A percentile compares a stretch with the other conserved stretches of the same genome.
Conservation (phyloP, 1,140 invertebrate genomes). For the Andrena cerasifolii region DNA sequence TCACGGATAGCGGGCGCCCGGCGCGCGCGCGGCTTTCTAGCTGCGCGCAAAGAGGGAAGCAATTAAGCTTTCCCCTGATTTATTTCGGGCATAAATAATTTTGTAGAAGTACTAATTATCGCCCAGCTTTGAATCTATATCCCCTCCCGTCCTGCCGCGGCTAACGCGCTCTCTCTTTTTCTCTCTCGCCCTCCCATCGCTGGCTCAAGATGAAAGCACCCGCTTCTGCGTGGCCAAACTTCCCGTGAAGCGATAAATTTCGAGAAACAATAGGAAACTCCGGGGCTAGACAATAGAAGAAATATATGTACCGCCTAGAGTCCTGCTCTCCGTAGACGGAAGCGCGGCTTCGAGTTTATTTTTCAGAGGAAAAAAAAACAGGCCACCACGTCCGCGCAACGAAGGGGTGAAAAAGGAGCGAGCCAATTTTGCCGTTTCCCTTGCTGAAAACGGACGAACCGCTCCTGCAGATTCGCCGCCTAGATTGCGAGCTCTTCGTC, state of each 20-base stretch:
- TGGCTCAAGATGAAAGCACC: conserved; percentile 76
- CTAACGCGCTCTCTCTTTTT: conserved; percentile 21
- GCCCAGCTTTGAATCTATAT: conserved; percentile 68
- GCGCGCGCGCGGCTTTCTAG: conserved; percentile 28
- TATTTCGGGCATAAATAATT: conserved; percentile 80
- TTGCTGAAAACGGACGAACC: neutral
- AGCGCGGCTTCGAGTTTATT: conserved; percentile 70
- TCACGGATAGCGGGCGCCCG: conserved; percentile 8
- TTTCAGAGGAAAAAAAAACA: conserved; percentile 58
- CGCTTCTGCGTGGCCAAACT: conserved; percentile 76
- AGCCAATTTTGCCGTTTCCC: conserved; percentile 46
- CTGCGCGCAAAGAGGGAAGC: conserved; percentile 68
- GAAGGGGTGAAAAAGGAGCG: conserved; percentile 47
- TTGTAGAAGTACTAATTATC: conserved; percentile 80
- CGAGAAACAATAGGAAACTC: conserved; percentile 81
- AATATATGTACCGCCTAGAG: conserved; percentile 72
- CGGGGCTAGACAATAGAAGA: conserved; percentile 79
- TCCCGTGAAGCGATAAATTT: conserved; percentile 81
- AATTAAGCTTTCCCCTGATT: conserved; percentile 79
- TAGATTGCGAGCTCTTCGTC: conserved; percentile 58
- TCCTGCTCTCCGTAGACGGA: conserved; percentile 63
- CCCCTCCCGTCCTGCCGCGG: conserved; percentile 25
- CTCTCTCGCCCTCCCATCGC: conserved; percentile 15
- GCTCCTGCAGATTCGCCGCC: conserved; percentile 48
- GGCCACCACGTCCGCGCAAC: neutral